Conservation (phyloP, 1,140 invertebrate genomes). For the Anastrepha obliqua region DNA sequence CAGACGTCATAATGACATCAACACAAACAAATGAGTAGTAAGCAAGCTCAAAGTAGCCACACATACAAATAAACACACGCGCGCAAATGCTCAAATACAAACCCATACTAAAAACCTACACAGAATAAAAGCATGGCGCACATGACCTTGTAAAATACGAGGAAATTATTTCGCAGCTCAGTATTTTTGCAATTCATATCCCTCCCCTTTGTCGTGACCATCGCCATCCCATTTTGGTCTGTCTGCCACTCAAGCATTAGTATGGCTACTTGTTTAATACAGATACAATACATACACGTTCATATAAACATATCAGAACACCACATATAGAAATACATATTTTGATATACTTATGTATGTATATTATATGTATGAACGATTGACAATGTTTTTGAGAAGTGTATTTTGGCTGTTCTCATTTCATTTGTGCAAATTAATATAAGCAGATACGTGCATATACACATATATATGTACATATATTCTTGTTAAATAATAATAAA, state of each 20-base stretch:
- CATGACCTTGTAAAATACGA: slow-evolving; percentile 57
- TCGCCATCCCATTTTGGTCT: slow-evolving; percentile 17
- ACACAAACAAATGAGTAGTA: slow-evolving; percentile 18
- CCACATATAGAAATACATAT: no score
- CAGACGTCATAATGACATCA: slow-evolving; percentile 48
- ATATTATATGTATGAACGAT: no score
- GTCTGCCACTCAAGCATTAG: neutral
- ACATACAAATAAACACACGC: slow-evolving; percentile 18
- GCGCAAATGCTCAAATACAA: neutral
- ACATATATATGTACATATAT: neutral
- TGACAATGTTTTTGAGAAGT: no score
- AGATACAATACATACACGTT: neutral
- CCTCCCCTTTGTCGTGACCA: neutral
- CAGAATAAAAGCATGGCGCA: slow-evolving; percentile 29
- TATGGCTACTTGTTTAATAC: slow-evolving; percentile 8
- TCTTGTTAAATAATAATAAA: no score
- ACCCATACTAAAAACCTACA: slow-evolving; percentile 7
- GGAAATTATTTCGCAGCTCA: slow-evolving; percentile 52
- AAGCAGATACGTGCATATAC: neutral
- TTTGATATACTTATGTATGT: no score
- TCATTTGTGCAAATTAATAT: no score
- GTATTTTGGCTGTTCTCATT: no score
- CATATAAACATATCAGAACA: no score
- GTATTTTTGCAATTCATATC: slow-evolving; percentile 31
- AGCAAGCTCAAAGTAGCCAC: neutral